A percentile compares a stretch with the other conserved stretches of the same genome.
These are phyloP conservation scores for Apocrypta bakeri DNA, from an alignment of 1,140 invertebrate species.

Conservation along the genomic window DNA sequence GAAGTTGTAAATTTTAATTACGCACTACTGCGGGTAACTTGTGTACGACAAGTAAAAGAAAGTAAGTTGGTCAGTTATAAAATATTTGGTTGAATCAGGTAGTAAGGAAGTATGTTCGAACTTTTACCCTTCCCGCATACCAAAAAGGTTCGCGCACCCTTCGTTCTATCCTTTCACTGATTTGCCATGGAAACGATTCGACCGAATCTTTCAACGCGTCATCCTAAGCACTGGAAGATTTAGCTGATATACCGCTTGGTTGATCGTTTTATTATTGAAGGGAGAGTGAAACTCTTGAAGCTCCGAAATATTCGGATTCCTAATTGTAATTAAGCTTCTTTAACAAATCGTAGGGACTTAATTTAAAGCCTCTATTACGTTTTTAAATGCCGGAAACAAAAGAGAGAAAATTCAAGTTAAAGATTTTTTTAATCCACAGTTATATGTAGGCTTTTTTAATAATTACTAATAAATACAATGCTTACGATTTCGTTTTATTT, in stretches of 20 bases:
- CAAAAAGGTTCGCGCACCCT: background rate
- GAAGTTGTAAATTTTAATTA: background rate
- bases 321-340: slow-evolving; percentile 31
- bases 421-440: too few relatives aligned
- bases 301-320: slow-evolving; percentile 41
- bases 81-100: background rate
- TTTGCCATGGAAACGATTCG: slow-evolving; percentile 14
- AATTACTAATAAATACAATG: too few relatives aligned
- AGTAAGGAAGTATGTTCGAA: background rate
- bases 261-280: slow-evolving; percentile 19
- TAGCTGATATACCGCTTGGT: slow-evolving; percentile 1
- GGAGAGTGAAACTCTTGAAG: slow-evolving; percentile 14
- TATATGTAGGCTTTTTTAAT: too few relatives aligned
- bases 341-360: slow-evolving; percentile 1
- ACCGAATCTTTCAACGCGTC: slow-evolving; percentile 1
- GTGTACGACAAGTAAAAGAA: too few relatives aligned
- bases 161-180: background rate
- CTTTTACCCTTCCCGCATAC: background rate
- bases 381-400: background rate
- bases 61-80: background rate
- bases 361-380: background rate
- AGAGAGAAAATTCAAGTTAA: background rate
- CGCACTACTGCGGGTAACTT: too few relatives aligned
- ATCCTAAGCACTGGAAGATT: background rate
- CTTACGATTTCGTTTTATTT: too few relatives aligned